phyloP scores from a whole-genome alignment of 2,888 invertebrate species.

The Cryptosula pallasiana region DNA sequence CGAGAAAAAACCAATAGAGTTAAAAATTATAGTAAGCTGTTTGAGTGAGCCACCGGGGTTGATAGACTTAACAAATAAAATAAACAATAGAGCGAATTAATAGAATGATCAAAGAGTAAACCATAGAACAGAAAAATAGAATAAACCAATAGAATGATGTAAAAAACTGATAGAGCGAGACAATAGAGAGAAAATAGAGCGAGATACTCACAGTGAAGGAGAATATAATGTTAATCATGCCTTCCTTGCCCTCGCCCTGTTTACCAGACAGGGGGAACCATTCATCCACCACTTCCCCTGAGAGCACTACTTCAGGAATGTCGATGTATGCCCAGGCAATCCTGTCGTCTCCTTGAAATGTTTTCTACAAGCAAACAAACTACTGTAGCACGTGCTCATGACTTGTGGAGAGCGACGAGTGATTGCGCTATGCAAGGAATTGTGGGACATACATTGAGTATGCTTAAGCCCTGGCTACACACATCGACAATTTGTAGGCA shows the following conservation, averaged over 20 bases:
- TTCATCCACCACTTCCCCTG: slow-evolving; percentile 85
- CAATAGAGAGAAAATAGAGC: not conserved
- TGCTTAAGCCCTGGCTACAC: too few relatives aligned
- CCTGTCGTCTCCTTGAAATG: slow-evolving; percentile 90
- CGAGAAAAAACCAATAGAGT: too few relatives aligned
- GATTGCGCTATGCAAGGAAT: too few relatives aligned
- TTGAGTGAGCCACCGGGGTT: too few relatives aligned
- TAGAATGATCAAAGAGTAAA: not conserved
- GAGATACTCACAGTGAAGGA: slow-evolving; percentile 39
- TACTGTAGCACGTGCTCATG: too few relatives aligned
- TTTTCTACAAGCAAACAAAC: slow-evolving; percentile 59
- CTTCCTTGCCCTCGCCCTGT: slow-evolving; percentile 89
- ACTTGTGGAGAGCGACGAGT: too few relatives aligned
- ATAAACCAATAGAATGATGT: not conserved
- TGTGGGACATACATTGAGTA: too few relatives aligned
- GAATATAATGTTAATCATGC: slow-evolving; percentile 83
- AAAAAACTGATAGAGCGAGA: not conserved
- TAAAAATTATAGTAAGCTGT: too few relatives aligned
- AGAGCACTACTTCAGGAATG: slow-evolving; percentile 75
- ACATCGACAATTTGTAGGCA: too few relatives aligned
- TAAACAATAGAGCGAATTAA: too few relatives aligned
- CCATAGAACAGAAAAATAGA: not conserved
- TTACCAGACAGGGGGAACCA: slow-evolving; percentile 91
- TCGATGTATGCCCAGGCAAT: slow-evolving; percentile 88
- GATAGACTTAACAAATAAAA: too few relatives aligned